Evolutionary conservation across 2,797 vertebrate species (phyloP).

Genomic region (Chiroxiphia lanceolata): DNA sequence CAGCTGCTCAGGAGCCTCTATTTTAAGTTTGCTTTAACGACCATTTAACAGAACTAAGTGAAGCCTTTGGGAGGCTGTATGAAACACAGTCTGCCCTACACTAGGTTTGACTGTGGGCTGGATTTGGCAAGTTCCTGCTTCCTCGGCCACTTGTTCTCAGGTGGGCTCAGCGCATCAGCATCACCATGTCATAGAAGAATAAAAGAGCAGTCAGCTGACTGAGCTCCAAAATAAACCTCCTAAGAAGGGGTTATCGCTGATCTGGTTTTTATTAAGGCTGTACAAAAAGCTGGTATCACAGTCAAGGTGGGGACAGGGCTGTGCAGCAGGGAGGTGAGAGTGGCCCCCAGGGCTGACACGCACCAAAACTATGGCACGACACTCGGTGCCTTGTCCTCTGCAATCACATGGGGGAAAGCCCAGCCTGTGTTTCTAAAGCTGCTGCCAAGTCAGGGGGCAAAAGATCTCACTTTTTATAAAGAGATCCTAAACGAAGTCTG

Average conservation of each 20-base stretch:
- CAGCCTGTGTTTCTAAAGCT: background rate
- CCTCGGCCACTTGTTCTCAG: fast-evolving
- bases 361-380: fast-evolving
- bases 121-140: background rate
- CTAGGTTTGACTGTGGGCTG: fast-evolving
- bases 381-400: background rate
- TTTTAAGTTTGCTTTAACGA: background rate
- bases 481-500: background rate
- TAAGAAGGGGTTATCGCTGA: background rate
- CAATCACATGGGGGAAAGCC: fast-evolving
- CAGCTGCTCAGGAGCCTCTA: background rate
- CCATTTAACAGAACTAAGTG: background rate
- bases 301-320: background rate
- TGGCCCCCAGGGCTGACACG: fast-evolving
- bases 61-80: background rate
- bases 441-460: background rate
- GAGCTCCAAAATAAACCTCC: background rate
- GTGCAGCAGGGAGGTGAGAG: background rate
- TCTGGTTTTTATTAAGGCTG: background rate
- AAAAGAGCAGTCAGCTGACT: background rate
- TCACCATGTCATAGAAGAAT: background rate
- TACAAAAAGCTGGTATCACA: background rate
- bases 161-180: background rate
- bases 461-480: background rate
- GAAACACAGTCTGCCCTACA: fast-evolving